Evolutionary conservation across 2,797 vertebrate genomes (phyloP).

Genomic region (Stomatorhinus walkeri): DNA sequence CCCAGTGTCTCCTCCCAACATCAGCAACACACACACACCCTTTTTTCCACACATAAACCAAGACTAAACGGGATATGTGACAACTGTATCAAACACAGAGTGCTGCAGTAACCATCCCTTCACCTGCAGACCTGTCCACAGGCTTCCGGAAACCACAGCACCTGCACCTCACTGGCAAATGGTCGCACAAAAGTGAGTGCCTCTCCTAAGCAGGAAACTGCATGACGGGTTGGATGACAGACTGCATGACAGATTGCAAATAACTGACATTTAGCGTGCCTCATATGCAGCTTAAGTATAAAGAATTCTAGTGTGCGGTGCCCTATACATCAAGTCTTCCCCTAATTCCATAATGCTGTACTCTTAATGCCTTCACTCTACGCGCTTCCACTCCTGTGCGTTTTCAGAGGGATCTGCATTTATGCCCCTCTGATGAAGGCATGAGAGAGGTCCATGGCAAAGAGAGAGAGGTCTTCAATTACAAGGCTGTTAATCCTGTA

Average conservation of each 20-base stretch:
- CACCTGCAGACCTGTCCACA: background rate
- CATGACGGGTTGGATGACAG: background rate
- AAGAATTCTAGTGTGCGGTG: background rate
- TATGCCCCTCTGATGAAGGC: background rate
- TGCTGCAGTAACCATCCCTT: background rate
- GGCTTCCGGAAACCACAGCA: background rate
- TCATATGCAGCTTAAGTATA: background rate
- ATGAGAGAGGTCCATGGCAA: background rate
- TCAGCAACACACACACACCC: background rate
- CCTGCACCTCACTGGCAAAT: background rate
- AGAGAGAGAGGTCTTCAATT: background rate
- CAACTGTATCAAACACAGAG: background rate
- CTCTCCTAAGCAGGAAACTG: background rate
- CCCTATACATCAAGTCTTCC: background rate
- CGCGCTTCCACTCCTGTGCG: background rate
- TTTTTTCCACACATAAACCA: background rate
- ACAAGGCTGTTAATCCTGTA: background rate
- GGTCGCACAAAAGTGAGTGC: background rate
- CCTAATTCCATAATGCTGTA: background rate
- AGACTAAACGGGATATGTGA: background rate
- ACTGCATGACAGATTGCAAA: background rate
- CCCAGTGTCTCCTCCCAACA: background rate
- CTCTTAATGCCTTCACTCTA: background rate
- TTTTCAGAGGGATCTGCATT: background rate
- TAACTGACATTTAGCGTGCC: background rate